Base-by-base conservation (phyloP, 2,888 invertebrate genomes). In the Heliconius cydno region DNA sequence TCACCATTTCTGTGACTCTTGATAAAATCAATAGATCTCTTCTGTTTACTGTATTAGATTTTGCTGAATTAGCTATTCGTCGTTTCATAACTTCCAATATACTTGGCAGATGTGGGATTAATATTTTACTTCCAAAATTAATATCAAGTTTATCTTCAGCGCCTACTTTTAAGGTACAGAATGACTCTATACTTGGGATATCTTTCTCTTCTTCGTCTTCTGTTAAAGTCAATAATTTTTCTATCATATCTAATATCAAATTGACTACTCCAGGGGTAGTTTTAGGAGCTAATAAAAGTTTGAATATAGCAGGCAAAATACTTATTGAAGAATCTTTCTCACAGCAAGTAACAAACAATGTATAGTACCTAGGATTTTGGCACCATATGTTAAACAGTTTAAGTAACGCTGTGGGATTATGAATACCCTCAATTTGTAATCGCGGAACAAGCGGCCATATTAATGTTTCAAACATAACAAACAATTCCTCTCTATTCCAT, bases 341-440 rank as follows among this genome's bases (percentile, higher is more conserved):
- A 13, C 93, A 90, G 85, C 94, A 90, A 85, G 97, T 97, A 3
- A 96, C 96, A 41, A 99, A 92, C 68, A 98, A 92, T 38, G 95
- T 88, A 87, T 97, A 98, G 87, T 97, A 98, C 90, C 97, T 96
- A 0, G 98, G 97, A 90, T 98, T 97, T 78, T 96, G 96, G 83
- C 97, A 97, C 98, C 98, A 99, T 1, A 96, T 94, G 46, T 96
- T 94, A 30, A 99, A 95, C n/a, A 99, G 91, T 89, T 97, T 98
- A 28, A 99, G 91, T 77, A 99, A 92, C 3, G 97, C 96, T 1
- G 98, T 98, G 0, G 98, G 98, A 84, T 96, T 97, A 85, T 98
- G 97, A 78, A 98, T 96, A 15, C 98, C 97, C 88, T 99, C 98
- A 72, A 96, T 93, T 0, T 97, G 96, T 25, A 99, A 91, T 87